Percentiles rank a stretch among this genome's conserved stretches.
Evolutionary conservation across 2,888 invertebrate genomes (phyloP).

Genomic region (Yponomeuta malinellus): DNA sequence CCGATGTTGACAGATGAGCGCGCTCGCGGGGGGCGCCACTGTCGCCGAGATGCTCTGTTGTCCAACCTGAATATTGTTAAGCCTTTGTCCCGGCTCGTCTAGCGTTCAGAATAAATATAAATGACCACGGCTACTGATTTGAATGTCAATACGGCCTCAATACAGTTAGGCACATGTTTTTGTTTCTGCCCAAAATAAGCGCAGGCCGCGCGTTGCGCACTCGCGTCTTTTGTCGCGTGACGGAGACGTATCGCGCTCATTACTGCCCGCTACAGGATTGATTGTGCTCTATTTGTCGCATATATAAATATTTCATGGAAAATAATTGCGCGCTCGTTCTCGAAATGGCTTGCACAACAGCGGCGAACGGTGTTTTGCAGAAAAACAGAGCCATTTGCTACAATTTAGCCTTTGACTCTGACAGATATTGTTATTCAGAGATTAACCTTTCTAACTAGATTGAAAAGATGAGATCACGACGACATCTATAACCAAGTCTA

Average conservation of each 20-base stretch:
- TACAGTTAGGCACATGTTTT: constrained; percentile 59
- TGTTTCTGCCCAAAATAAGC: constrained; percentile 61
- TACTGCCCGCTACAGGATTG: background rate
- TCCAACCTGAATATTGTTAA: constrained; percentile 64
- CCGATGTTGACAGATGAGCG: constrained; percentile 64
- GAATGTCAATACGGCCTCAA: constrained; percentile 64
- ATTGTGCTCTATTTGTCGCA: background rate
- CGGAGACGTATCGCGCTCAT: constrained; percentile 9
- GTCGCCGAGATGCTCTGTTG: constrained; percentile 67
- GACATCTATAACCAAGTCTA: background rate
- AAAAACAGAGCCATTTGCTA: background rate
- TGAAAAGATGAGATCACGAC: background rate
- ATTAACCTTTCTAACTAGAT: background rate
- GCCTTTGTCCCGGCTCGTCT: constrained; percentile 55
- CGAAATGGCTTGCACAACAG: background rate
- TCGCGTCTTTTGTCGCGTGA: constrained; percentile 12
- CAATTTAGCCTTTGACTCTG: background rate
- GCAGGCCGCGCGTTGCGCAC: constrained; percentile 25
- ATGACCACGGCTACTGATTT: constrained; percentile 69
- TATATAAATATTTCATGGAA: constrained; percentile 3
- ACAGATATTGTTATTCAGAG: background rate
- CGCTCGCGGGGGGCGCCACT: constrained; percentile 64
- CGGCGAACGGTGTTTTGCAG: background rate
- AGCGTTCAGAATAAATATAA: constrained; percentile 57
- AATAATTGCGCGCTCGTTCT: background rate